These are phyloP conservation scores for Perca flavescens DNA, from an alignment of 2,113 vertebrate species.

Conservation along the genomic window DNA sequence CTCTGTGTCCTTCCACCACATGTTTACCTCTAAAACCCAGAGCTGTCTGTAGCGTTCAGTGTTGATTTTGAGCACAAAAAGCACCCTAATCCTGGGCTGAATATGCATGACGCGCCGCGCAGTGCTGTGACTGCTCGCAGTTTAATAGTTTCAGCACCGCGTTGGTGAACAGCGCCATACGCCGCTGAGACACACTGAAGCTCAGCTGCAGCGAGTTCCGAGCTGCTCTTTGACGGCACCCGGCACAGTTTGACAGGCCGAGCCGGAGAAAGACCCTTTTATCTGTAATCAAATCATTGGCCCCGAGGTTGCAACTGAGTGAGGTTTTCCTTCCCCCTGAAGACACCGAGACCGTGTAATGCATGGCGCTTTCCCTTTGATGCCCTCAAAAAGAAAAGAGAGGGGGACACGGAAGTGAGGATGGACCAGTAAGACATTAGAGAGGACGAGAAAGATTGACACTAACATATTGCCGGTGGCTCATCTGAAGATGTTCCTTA, in stretches of 20 bases:
- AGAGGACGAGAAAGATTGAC: not conserved
- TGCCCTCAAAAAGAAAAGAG: not conserved
- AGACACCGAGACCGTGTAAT: constrained; percentile 22
- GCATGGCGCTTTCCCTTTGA: constrained; percentile 49
- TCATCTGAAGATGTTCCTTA: not conserved
- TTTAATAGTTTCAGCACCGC: constrained; percentile 72
- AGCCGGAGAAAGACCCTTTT: constrained; percentile 54
- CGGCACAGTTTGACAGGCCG: constrained; percentile 50
- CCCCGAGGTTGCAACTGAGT: constrained; percentile 44
- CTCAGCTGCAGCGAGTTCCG: constrained; percentile 56
- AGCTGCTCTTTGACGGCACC: constrained; percentile 47
- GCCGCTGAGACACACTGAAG: constrained; percentile 34
- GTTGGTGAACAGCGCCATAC: constrained; percentile 66
- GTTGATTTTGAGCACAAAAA: constrained; percentile 54
- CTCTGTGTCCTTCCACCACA: constrained; percentile 36
- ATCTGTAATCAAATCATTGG: constrained; percentile 66
- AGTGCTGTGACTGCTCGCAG: constrained; percentile 44
- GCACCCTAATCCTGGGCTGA: constrained; percentile 61
- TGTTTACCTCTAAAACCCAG: constrained; percentile 47
- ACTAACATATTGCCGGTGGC: not conserved
- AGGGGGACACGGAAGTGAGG: not conserved
- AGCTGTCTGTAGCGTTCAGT: constrained; percentile 41
- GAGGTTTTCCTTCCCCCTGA: constrained; percentile 27
- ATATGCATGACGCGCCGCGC: constrained; percentile 63
- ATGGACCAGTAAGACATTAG: not conserved